These are phyloP conservation scores for Dunckerocampus dactyliophorus DNA, from an alignment of 2,113 vertebrate genomes.

Conservation along the genomic window DNA sequence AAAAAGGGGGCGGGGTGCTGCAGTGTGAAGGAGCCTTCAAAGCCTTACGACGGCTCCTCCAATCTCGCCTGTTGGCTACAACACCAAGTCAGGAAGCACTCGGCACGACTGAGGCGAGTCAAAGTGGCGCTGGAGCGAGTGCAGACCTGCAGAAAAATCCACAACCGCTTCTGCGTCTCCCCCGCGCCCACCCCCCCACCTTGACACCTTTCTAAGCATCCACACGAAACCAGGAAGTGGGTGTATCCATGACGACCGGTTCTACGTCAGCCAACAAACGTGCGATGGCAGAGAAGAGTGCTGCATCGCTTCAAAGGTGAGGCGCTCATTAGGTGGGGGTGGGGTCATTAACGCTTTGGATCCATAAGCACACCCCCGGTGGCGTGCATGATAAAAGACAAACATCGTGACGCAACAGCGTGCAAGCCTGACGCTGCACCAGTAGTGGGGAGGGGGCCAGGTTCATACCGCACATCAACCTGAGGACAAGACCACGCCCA, in stretches of 20 bases:
- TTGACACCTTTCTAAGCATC: background rate
- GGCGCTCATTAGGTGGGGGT: background rate
- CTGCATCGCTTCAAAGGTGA: background rate
- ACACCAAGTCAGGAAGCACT: background rate
- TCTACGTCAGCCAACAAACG: background rate
- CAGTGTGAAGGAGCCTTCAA: too few relatives aligned
- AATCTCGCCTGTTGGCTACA: too few relatives aligned
- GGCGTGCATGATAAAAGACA: background rate
- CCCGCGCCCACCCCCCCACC: background rate
- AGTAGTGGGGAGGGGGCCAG: background rate
- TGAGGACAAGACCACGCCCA: too few relatives aligned
- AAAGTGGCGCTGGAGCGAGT: background rate
- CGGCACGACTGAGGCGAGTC: background rate
- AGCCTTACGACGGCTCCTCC: too few relatives aligned
- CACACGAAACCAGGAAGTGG: background rate
- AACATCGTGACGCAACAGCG: background rate
- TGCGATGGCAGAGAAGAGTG: background rate
- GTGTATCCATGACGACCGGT: slow-evolving; percentile 1
- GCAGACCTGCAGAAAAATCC: slow-evolving; percentile 3
- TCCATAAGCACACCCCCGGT: background rate
- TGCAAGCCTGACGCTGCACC: background rate
- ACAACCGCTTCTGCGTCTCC: background rate
- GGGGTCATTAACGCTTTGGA: background rate
- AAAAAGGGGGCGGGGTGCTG: too few relatives aligned
- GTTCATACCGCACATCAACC: too few relatives aligned